Evolutionary conservation across 2,113 vertebrate species (phyloP).

Genomic region (Balaeniceps rex): DNA sequence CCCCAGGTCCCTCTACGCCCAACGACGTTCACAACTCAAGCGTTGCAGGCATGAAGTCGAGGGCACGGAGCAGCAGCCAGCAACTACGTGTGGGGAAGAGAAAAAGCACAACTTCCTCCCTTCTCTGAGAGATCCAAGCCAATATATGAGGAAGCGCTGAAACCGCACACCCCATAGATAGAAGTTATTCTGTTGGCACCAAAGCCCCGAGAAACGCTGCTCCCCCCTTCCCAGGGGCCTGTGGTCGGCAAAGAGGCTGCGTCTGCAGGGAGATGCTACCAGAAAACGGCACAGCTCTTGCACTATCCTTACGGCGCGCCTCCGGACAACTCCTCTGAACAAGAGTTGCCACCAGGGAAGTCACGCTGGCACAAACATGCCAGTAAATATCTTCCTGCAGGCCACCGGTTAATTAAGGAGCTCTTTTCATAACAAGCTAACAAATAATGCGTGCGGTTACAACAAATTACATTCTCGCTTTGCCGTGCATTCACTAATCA

Average conservation of each 20-base stretch:
- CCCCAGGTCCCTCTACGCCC: not conserved
- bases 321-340: too few relatives aligned
- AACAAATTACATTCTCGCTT: not conserved
- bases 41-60: rapidly evolving
- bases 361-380: not conserved
- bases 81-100: rapidly evolving
- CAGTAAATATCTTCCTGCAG: constrained; percentile 6
- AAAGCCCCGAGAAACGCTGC: not conserved
- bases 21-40: rapidly evolving
- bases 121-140: not conserved
- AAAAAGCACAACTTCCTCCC: not conserved
- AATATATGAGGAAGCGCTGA: not conserved
- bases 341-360: not conserved
- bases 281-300: rapidly evolving
- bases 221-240: not conserved
- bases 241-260: not conserved
- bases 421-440: not conserved
- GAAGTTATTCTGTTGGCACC: not conserved
- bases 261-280: not conserved
- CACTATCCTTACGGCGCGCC: not conserved
- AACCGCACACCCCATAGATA: rapidly evolving
- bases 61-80: not conserved
- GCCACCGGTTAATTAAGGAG: constrained; percentile 13
- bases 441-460: not conserved
- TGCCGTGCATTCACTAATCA: rapidly evolving